Evolutionary conservation across 2,797 vertebrate genomes (phyloP).

Genomic region (Balearica regulorum): DNA sequence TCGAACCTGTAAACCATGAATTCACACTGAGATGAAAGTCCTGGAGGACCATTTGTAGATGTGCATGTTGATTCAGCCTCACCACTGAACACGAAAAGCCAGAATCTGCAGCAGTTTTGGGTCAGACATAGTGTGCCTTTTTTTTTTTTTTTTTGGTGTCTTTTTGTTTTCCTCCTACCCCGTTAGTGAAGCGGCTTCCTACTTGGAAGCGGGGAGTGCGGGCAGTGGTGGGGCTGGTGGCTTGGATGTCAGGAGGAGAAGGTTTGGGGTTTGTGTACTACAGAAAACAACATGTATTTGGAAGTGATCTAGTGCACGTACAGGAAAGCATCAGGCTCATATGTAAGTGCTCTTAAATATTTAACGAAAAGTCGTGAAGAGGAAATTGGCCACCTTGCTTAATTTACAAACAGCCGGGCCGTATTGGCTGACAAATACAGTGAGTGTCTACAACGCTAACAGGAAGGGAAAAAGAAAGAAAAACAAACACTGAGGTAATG

Average conservation of each 20-base stretch:
- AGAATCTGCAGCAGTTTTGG: neutral
- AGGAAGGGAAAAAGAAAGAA: neutral
- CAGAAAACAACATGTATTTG: neutral
- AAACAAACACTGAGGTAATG: neutral
- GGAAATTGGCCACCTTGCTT: neutral
- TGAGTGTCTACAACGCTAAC: neutral
- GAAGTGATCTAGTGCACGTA: neutral
- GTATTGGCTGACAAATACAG: neutral
- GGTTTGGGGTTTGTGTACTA: neutral
- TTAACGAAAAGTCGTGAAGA: neutral
- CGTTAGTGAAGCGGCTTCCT: neutral
- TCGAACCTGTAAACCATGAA: neutral
- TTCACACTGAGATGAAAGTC: neutral
- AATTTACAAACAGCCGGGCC: neutral
- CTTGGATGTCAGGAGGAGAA: neutral
- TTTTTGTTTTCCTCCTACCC: neutral
- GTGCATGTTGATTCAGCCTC: neutral
- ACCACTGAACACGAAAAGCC: rapidly evolving
- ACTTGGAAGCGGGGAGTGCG: rapidly evolving
- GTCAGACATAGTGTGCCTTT: neutral
- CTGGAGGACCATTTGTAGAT: neutral
- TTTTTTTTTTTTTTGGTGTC: neutral
- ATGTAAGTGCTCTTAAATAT: neutral
- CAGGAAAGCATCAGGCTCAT: rapidly evolving
- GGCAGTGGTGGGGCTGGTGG: neutral